Percentiles rank a stretch among this genome's conserved stretches.
Conservation (phyloP, 2,888 invertebrate genomes). For the Agriopis leucophaearia region DNA sequence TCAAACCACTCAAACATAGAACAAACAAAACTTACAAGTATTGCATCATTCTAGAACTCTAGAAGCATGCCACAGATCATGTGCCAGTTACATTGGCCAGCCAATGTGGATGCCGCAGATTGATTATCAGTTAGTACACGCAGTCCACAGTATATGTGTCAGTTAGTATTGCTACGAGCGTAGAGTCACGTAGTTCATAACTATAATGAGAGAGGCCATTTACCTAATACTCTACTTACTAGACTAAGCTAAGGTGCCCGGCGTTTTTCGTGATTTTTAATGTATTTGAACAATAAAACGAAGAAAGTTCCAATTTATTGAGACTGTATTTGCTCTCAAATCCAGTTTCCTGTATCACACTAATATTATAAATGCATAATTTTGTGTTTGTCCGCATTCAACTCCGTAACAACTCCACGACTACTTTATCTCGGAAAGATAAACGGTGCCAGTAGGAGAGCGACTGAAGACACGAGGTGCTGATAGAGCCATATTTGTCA, state of each 20-base stretch:
- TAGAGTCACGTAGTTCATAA: constrained; percentile 23
- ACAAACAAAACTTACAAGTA: not conserved
- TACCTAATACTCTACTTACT: constrained; percentile 11
- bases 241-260: not conserved
- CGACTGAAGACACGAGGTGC: no score
- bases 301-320: no score
- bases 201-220: constrained; percentile 10
- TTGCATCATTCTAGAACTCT: not conserved
- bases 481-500: no score
- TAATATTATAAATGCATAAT: no score
- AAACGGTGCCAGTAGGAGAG: no score
- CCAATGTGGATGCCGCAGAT: not conserved
- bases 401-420: no score
- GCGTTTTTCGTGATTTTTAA: not conserved
- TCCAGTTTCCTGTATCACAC: no score
- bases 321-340: not conserved
- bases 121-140: not conserved
- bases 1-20: not conserved
- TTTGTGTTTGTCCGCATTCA: no score
- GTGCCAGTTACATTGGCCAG: not conserved
- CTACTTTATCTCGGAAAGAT: no score
- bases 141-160: not conserved
- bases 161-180: constrained; percentile 23
- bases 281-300: not conserved
- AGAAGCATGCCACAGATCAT: not conserved